Percentiles rank a stretch among this genome's conserved stretches.
Evolutionary conservation across 37 sponge, comb jelly and placozoan genomes (phyloP).

Genomic region (Corticium candelabrum): DNA sequence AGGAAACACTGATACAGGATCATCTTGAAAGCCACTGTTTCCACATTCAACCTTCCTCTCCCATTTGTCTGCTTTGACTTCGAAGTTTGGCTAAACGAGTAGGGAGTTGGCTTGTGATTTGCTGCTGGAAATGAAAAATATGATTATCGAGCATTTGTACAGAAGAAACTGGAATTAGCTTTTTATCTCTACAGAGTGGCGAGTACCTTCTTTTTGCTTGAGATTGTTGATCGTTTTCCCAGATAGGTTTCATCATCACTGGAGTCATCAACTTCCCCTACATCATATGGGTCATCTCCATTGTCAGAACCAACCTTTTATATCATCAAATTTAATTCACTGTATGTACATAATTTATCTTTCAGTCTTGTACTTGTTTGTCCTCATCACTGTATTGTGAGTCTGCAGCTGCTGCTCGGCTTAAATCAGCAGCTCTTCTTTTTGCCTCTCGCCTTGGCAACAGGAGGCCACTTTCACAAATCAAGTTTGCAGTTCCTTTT

Average conservation of each 20-base stretch:
- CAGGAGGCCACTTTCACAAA: no score
- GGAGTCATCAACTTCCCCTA: not conserved
- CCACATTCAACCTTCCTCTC: conserved; percentile 10
- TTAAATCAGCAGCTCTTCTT: not conserved
- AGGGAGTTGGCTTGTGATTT: no score
- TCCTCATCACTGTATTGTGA: not conserved
- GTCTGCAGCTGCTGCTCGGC: not conserved
- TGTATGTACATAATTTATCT: not conserved
- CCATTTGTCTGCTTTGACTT: not conserved
- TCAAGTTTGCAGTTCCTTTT: no score
- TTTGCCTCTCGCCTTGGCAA: not conserved
- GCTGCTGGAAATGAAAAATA: no score
- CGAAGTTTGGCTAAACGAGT: no score
- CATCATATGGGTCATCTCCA: not conserved
- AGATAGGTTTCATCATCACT: not conserved
- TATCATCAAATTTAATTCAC: not conserved
- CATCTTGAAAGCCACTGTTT: conserved; percentile 6
- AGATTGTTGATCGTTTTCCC: not conserved
- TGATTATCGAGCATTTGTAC: no score
- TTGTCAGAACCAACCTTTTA: not conserved
- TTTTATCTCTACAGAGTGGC: no score
- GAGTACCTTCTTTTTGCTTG: not conserved
- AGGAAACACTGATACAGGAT: no score
- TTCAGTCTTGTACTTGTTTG: not conserved
- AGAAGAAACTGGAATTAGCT: no score